Percentiles rank a stretch among this genome's conserved stretches.
Evolutionary conservation across 2,113 vertebrate genomes (phyloP).

Genomic region (Callionymus lyra): DNA sequence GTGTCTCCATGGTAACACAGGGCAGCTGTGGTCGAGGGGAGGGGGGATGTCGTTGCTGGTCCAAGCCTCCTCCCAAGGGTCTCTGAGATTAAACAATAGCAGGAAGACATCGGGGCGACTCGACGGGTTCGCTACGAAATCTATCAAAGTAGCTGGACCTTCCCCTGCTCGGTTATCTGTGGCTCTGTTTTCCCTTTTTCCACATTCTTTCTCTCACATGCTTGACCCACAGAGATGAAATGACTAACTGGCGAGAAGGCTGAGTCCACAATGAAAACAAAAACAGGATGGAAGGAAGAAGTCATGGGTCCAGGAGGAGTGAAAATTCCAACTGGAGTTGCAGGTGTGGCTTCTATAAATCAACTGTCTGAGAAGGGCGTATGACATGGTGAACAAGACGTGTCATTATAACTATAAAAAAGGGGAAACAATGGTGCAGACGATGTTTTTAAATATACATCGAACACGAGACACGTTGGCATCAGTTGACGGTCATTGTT

Average conservation of each 20-base stretch:
- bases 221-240: slow-evolving; percentile 11
- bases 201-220: slow-evolving; percentile 4
- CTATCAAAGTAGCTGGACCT: slow-evolving; percentile 2
- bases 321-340: slow-evolving; percentile 23
- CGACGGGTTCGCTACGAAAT: slow-evolving; percentile 36
- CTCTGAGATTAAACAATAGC: slow-evolving; percentile 58
- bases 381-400: no score
- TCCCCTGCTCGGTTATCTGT: slow-evolving; percentile 2
- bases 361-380: no score
- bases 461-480: no score
- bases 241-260: slow-evolving; percentile 35
- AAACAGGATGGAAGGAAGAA: slow-evolving; percentile 58
- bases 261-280: slow-evolving; percentile 51
- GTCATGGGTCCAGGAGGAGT: slow-evolving; percentile 46
- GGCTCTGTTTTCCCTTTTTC: slow-evolving; percentile 1
- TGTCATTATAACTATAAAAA: no score
- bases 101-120: slow-evolving; percentile 52
- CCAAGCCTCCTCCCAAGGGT: slow-evolving; percentile 23
- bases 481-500: no score
- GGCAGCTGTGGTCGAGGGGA: slow-evolving; percentile 11
- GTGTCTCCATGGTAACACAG: slow-evolving; percentile 11
- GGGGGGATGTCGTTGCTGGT: slow-evolving; percentile 1
- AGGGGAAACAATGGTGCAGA: no score
- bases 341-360: no score
- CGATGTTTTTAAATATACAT: no score